A percentile compares a stretch with the other conserved stretches of the same genome.
phyloP scores from a whole-genome alignment of 2,888 invertebrate genomes.

The Thyatira batis region DNA sequence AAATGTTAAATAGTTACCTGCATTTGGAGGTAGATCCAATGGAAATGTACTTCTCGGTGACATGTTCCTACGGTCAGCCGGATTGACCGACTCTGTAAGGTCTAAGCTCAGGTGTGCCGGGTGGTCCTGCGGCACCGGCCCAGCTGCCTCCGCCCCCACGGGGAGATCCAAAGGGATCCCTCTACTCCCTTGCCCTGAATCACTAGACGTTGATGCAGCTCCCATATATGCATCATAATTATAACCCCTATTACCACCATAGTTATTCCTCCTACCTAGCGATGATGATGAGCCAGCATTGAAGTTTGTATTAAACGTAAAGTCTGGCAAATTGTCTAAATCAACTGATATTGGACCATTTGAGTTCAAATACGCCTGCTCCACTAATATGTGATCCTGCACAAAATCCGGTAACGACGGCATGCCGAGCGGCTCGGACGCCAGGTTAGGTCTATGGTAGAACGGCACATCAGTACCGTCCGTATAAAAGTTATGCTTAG shows the following conservation, averaged over 20 bases:
- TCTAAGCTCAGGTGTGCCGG: constrained; percentile 70
- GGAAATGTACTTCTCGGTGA: constrained; percentile 73
- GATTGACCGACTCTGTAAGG: constrained; percentile 75
- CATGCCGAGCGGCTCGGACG: constrained; percentile 76
- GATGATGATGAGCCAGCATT: constrained; percentile 69
- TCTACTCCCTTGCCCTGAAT: constrained; percentile 47
- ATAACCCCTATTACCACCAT: constrained; percentile 59
- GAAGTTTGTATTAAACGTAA: constrained; percentile 82
- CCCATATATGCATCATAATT: constrained; percentile 66
- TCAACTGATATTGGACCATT: constrained; percentile 80
- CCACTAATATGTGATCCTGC: constrained; percentile 92
- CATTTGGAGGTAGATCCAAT: constrained; percentile 72
- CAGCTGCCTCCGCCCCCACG: constrained; percentile 59
- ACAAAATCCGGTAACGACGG: constrained; percentile 93
- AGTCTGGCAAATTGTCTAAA: constrained; percentile 86
- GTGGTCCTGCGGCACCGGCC: constrained; percentile 60
- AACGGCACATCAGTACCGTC: constrained; percentile 65
- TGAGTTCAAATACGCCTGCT: constrained; percentile 86
- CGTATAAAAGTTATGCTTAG: constrained; percentile 76
- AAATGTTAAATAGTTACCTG: constrained; percentile 49
- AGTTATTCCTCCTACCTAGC: constrained; percentile 61
- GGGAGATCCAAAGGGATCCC: constrained; percentile 68
- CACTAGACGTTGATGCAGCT: constrained; percentile 56
- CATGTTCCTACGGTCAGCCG: constrained; percentile 68
- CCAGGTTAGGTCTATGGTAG: constrained; percentile 71